Conservation (phyloP, 2,888 invertebrate genomes). For the Seira musarum region DNA sequence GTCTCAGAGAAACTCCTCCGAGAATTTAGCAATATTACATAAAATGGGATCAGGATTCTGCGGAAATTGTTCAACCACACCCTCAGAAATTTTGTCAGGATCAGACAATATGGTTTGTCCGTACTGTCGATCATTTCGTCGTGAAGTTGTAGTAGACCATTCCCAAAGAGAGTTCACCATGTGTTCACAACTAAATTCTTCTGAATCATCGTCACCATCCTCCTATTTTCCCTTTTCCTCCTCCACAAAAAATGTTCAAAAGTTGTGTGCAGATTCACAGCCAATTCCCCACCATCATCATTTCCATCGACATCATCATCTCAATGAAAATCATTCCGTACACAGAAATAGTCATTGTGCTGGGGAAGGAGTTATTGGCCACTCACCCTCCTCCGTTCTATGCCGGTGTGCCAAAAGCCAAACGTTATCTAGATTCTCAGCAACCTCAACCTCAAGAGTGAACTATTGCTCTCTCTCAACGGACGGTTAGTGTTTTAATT, state of each 20-base stretch:
- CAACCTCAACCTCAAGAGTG: slow-evolving; percentile 22
- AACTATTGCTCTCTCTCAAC: slow-evolving; percentile 27
- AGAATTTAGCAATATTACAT: not conserved
- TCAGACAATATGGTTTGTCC: slow-evolving; percentile 30
- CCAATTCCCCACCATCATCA: slow-evolving; percentile 15
- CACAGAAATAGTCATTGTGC: slow-evolving; percentile 32
- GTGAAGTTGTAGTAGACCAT: slow-evolving; percentile 5
- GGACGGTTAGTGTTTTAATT: slow-evolving; percentile 43
- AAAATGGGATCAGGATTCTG: slow-evolving; percentile 30
- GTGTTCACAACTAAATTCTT: slow-evolving; percentile 39
- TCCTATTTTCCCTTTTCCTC: not conserved
- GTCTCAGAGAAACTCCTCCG: not conserved
- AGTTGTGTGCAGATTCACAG: not conserved
- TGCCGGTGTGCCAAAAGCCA: slow-evolving; percentile 58
- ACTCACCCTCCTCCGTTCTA: slow-evolving; percentile 31
- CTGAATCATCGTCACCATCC: slow-evolving; percentile 19
- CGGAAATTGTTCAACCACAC: slow-evolving; percentile 18
- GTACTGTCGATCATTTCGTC: slow-evolving; percentile 31
- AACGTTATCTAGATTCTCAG: slow-evolving; percentile 20
- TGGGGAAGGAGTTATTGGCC: slow-evolving; percentile 19
- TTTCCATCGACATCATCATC: not conserved
- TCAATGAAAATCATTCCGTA: slow-evolving; percentile 10
- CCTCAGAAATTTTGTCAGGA: slow-evolving; percentile 11
- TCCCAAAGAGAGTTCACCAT: slow-evolving; percentile 21
- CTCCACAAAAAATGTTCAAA: slow-evolving; percentile 14